Base-by-base conservation (phyloP, 2,888 invertebrate genomes). In the Falcaria lacertinaria region DNA sequence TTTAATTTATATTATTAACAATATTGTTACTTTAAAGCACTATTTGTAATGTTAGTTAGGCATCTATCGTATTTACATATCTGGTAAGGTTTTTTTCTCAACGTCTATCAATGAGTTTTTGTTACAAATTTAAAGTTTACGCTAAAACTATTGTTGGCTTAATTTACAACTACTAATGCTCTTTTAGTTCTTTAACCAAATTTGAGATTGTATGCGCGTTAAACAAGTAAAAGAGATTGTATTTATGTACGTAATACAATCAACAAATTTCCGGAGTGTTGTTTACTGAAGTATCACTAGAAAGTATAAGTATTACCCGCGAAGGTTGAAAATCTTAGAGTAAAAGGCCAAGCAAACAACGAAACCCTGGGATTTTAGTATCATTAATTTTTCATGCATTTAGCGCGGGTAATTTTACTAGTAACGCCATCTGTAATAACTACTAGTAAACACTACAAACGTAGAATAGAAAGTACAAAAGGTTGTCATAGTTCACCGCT, bases 211-310 rank as follows among this genome's bases (percentile, higher is more conserved):
- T 63, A 54, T 51, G 54, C 51, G 64, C 15, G 54, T 70, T 59
- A 74, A 78, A 74, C 68, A 52, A 53, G 64, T 60, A 54, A 64
- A 78, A 77, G 74, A 75, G 75, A 80, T 72, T 80, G 74, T 76
- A 53, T 59, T 61, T 64, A 57, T 43, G 28, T 28, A 11, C 11
- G 11, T 28, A 19, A 52, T 58, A n/a, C n/a, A n/a, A n/a, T 48
- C 52, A 42, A 44, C 58, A 60, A 68, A 66, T 81, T 79, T 82
- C 82, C 82, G 79, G 73, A 74, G 73, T 70, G 71, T 58, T 73
- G 73, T 79, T 79, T 74, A 74, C 69, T 71, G 68, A 78, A 76
- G n/a, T 16, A 74, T 69, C 56, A 62, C 43, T 59, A 52, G 82
- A 87, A 86, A 88, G 84, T 80, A 49, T 72, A 60, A 69, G 50